A percentile compares a stretch with the other conserved stretches of the same genome.
Conservation (phyloP, 2,888 invertebrate genomes). For the Cistogaster globosa region DNA sequence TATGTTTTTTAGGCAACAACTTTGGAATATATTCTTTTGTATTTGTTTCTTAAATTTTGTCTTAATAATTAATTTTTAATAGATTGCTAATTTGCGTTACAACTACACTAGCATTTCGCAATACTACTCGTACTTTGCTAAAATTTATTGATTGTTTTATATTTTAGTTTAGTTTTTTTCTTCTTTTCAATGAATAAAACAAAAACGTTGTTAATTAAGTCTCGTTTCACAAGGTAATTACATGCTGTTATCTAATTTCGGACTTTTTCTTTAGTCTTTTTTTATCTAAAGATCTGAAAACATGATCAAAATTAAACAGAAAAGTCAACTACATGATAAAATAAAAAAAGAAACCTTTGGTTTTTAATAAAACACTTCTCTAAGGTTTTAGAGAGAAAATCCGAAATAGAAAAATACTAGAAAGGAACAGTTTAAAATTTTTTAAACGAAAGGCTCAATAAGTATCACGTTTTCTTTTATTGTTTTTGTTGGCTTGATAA, state of each 20-base stretch:
- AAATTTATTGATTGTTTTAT: slow-evolving; percentile 22
- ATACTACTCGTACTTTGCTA: neutral
- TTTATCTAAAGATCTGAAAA: slow-evolving; percentile 52
- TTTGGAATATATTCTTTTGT: neutral
- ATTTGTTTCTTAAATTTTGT: neutral
- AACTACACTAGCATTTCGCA: neutral
- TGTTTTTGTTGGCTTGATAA: no score
- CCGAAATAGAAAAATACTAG: neutral
- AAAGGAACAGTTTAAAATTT: no score
- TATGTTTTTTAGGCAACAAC: slow-evolving; percentile 18
- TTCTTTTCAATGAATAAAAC: slow-evolving; percentile 22
- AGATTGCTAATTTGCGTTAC: neutral
- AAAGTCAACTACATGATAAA: neutral
- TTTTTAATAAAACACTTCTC: no score
- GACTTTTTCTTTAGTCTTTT: slow-evolving; percentile 50
- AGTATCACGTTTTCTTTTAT: no score
- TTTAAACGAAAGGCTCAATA: no score
- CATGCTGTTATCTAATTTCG: slow-evolving; percentile 81
- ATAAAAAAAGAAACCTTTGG: neutral
- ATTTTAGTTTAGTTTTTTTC: slow-evolving; percentile 3
- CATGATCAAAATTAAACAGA: slow-evolving; percentile 5
- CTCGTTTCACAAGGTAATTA: slow-evolving; percentile 82
- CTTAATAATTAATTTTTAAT: neutral
- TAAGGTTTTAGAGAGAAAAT: neutral
- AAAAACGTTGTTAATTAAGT: slow-evolving; percentile 79